Conservation (phyloP, 1,140 invertebrate genomes). For the Drosophila kikkawai region DNA sequence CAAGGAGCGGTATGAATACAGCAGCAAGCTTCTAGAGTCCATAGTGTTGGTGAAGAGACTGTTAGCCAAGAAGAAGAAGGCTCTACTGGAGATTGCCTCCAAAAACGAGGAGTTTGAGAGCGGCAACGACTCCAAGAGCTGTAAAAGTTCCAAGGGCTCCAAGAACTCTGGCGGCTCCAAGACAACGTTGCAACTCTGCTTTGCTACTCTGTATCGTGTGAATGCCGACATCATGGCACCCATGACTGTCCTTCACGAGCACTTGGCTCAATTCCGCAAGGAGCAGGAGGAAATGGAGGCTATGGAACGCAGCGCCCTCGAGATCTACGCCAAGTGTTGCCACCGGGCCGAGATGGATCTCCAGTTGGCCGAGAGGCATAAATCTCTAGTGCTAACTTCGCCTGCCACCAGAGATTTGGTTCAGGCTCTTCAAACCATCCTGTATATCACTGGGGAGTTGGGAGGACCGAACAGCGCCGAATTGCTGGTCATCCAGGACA, state of each 20-base stretch:
- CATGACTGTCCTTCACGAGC: constrained; percentile 30
- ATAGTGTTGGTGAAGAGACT: constrained; percentile 42
- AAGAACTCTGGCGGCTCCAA: not conserved
- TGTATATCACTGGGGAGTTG: constrained; percentile 43
- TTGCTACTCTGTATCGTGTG: constrained; percentile 41
- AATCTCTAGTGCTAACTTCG: not conserved
- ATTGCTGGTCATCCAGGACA: constrained; percentile 28
- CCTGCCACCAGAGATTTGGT: constrained; percentile 31
- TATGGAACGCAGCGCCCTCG: not conserved
- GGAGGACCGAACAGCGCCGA: constrained; percentile 36
- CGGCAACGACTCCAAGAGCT: too few relatives aligned
- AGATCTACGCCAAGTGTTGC: constrained; percentile 41
- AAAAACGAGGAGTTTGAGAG: constrained; percentile 40
- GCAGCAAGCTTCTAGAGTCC: constrained; percentile 27
- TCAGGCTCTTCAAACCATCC: constrained; percentile 46
- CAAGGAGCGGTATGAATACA: not conserved
- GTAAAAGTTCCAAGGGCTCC: not conserved
- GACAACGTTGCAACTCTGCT: constrained; percentile 30
- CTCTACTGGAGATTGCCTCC: constrained; percentile 32
- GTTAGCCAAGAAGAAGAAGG: constrained; percentile 22
- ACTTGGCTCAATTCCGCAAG: constrained; percentile 21
- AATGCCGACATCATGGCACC: constrained; percentile 48
- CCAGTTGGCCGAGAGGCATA: not conserved
- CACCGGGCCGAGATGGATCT: constrained; percentile 52
- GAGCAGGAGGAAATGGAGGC: not conserved